Base-by-base conservation (phyloP, 2,888 invertebrate species). In the Mythimna vitellina region DNA sequence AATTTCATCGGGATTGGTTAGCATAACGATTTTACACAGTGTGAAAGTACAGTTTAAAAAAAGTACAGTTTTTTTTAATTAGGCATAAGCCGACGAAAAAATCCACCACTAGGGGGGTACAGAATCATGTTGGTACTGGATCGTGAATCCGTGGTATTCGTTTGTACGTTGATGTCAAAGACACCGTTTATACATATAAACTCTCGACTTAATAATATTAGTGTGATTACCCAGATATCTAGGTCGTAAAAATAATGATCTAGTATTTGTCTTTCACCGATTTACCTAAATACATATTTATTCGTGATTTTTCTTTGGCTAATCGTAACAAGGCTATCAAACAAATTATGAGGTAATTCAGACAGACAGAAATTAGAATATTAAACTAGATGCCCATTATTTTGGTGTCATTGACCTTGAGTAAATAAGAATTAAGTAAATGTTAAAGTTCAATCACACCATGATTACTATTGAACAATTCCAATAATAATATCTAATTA, bases 201-300 rank as follows among this genome's bases (percentile, higher is more conserved):
- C 4, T 46, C 1, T 46, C 42, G 14, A 46, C 42, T 46, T 20
- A 46, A 46, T 46, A 46, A 46, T 46, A 46, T 20, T 20, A 17
- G 1, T 46, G 22, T 42, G 64, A 35, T 61, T 32, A 65, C 20
- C 42, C 17, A 35, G n/a, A 53, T 68, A 66, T 70, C 38, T 73
- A 57, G 65, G 70, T 69, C 64, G 25, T 22, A 12, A 42, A 42
- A 56, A 65, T 71, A 69, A 73, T 53, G 35, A 70, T n/a, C 64
- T 65, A 68, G 56, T 73, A 61, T 81, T 83, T 79, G 66, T 70
- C 62, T 63, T 72, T 12, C 32, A 60, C 57, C 60, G 71, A 78
- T 79, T 84, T 82, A 42, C 46, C 17, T 65, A 32, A 76, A 56
- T 29, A 74, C 49, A 56, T 84, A 71, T 71, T 82, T 77, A 49